Percentiles rank a stretch among this genome's conserved stretches.
Conservation (phyloP, 2,797 vertebrate genomes). For the Propithecus deckenii region DNA sequence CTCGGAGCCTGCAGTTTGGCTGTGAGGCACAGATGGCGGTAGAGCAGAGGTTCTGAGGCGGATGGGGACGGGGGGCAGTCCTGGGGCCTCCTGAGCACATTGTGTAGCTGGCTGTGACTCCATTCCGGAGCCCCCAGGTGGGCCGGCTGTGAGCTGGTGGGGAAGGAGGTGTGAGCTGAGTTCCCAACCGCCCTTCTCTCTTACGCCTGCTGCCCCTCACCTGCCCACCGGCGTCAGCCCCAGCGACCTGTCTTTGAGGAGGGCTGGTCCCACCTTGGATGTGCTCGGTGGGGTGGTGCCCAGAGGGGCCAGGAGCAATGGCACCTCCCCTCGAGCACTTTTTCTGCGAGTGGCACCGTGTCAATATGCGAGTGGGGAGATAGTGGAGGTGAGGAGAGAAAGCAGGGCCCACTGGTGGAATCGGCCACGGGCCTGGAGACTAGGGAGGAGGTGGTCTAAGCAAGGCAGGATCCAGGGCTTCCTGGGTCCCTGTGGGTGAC, state of each 20-base stretch:
- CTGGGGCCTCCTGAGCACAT: not conserved
- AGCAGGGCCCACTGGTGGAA: no score
- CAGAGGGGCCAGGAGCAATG: not conserved
- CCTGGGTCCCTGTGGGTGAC: not conserved
- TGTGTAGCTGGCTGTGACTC: no score
- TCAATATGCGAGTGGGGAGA: no score
- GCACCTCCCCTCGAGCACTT: not conserved
- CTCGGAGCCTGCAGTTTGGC: not conserved
- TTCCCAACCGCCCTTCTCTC: not conserved
- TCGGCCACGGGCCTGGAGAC: not conserved
- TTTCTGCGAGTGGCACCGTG: not conserved
- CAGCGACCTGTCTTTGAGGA: not conserved
- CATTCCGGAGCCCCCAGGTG: not conserved
- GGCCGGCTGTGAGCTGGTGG: not conserved
- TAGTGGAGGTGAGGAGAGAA: not conserved
- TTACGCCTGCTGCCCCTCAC: rapidly evolving
- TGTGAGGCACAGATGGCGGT: not conserved
- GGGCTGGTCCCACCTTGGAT: no score
- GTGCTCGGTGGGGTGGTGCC: not conserved
- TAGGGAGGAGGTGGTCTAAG: not conserved
- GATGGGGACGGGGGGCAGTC: not conserved
- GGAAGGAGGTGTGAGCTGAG: not conserved
- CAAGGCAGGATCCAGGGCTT: not conserved
- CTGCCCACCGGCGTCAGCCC: no score
- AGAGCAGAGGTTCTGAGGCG: not conserved